phyloP scores from a whole-genome alignment of 2,797 vertebrate species.

The Limosa lapponica region DNA sequence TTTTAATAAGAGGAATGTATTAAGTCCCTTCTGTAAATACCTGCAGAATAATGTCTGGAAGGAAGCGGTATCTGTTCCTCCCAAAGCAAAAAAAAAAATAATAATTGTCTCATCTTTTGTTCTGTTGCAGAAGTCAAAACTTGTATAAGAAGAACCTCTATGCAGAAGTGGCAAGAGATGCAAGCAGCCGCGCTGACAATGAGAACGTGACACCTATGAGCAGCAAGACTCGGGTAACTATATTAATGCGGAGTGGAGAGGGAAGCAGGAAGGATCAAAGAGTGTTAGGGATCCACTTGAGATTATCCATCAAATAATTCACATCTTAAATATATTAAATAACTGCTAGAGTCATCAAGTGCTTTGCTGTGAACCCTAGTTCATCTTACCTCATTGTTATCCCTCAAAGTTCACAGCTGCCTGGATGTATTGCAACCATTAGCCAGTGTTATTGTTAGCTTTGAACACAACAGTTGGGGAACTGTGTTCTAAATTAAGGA shows the following conservation, averaged over 20 bases:
- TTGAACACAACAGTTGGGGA: constrained; percentile 71
- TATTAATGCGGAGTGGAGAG: constrained; percentile 43
- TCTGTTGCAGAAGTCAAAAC: constrained; percentile 79
- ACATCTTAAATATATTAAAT: constrained; percentile 79
- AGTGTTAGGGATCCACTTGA: constrained; percentile 68
- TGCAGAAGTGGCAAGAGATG: constrained; percentile 76
- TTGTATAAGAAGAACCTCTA: constrained; percentile 70
- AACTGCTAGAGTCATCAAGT: constrained; percentile 65
- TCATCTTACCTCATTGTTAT: constrained; percentile 79
- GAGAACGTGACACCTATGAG: constrained; percentile 67
- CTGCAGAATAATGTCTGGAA: not conserved
- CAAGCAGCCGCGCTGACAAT: constrained; percentile 63
- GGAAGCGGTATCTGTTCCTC: not conserved
- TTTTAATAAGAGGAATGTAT: not conserved
- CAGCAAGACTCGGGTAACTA: constrained; percentile 71
- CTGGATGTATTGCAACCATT: constrained; percentile 69
- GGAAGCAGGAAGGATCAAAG: constrained; percentile 71
- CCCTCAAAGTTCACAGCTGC: constrained; percentile 75
- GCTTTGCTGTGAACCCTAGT: constrained; percentile 71
- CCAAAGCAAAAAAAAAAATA: not conserved
- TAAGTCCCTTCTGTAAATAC: not conserved
- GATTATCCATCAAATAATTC: constrained; percentile 77
- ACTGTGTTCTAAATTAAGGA: constrained; percentile 77
- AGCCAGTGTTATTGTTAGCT: constrained; percentile 78
- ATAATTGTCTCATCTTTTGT: constrained; percentile 5